These are phyloP conservation scores for Myiopsitta monachus DNA, from an alignment of 2,113 vertebrate genomes.

Conservation along the genomic window DNA sequence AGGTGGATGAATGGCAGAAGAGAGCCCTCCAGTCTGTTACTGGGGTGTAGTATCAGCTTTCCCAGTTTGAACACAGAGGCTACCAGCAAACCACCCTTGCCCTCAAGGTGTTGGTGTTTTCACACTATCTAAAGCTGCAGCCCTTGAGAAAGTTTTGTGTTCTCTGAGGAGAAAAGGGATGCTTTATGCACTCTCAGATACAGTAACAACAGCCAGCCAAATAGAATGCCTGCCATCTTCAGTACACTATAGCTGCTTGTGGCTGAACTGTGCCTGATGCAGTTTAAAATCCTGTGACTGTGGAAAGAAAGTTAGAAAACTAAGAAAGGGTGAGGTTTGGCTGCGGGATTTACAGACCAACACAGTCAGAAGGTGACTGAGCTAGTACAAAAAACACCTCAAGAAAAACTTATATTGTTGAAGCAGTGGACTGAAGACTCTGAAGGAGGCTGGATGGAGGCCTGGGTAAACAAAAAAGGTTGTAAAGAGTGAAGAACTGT, in stretches of 20 bases:
- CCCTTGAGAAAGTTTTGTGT: background rate
- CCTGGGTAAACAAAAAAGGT: background rate
- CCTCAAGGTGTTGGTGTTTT: background rate
- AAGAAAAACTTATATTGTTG: background rate
- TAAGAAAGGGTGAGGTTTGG: background rate
- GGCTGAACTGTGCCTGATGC: background rate
- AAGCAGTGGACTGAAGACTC: background rate
- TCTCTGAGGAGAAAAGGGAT: background rate
- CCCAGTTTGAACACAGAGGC: background rate
- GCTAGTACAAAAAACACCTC: background rate
- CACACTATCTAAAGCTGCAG: background rate
- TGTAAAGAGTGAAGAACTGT: background rate
- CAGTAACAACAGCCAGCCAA: background rate
- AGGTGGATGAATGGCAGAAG: background rate
- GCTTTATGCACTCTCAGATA: background rate
- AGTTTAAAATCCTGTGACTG: background rate
- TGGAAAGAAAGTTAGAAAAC: background rate
- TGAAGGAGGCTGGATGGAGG: background rate
- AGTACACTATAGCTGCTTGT: rapidly evolving
- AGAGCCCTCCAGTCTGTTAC: background rate
- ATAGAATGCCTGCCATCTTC: background rate
- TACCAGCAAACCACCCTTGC: background rate
- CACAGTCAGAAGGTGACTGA: background rate
- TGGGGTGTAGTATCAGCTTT: background rate
- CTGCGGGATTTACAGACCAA: background rate